These are phyloP conservation scores for Malurus cyaneus DNA, from an alignment of 2,113 vertebrate genomes.

Conservation along the genomic window DNA sequence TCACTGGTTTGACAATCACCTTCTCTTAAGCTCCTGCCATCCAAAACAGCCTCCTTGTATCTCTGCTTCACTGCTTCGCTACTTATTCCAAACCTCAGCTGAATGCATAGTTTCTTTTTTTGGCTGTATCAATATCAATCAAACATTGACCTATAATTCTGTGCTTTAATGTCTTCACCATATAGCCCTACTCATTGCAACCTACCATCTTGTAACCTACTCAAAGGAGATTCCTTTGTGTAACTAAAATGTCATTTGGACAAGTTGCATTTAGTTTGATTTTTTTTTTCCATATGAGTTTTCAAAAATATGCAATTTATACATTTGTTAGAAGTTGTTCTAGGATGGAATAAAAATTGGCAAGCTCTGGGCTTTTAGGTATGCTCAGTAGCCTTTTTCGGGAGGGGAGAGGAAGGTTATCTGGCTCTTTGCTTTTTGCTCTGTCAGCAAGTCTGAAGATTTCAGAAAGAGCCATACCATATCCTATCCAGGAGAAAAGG, in stretches of 20 bases:
- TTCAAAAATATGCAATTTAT: fast-evolving
- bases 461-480: not conserved
- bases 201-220: not conserved
- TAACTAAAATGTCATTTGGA: not conserved
- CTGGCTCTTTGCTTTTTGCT: not conserved
- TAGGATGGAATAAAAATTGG: not conserved
- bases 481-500: not conserved
- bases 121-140: not conserved
- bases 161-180: not conserved
- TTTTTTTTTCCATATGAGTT: not conserved
- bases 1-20: not conserved
- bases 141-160: not conserved
- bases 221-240: not conserved
- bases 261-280: not conserved
- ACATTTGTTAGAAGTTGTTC: not conserved
- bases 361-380: not conserved
- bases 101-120: not conserved
- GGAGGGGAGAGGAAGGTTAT: not conserved
- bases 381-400: not conserved
- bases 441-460: constrained; percentile 24
- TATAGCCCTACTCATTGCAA: not conserved
- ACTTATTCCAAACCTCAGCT: constrained; percentile 31
- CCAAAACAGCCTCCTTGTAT: constrained; percentile 1
- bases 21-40: constrained; percentile 7
- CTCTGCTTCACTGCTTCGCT: not conserved